Conservation (phyloP, 2,113 vertebrate genomes). For the Chlorocebus sabaeus region DNA sequence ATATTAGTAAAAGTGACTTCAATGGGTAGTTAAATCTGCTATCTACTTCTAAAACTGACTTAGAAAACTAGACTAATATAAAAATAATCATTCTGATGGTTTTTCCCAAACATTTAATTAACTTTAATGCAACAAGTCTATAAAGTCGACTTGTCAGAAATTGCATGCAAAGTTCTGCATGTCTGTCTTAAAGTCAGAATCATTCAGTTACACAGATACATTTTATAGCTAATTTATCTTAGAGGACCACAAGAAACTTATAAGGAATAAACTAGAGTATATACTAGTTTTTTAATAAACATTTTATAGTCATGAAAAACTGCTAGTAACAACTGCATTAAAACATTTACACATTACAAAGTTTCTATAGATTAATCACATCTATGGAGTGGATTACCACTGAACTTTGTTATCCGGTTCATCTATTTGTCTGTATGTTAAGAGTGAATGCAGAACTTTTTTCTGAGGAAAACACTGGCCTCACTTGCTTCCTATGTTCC, state of each 20-base stretch:
- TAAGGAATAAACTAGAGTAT: slow-evolving; percentile 1
- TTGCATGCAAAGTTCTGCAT: too few species aligned
- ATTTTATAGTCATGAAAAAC: background rate
- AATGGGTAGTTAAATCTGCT: background rate
- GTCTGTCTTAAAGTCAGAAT: background rate
- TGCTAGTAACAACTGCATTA: background rate
- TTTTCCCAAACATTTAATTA: background rate
- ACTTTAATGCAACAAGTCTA: background rate
- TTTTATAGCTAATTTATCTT: slow-evolving; percentile 1
- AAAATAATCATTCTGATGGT: background rate
- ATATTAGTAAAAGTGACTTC: background rate
- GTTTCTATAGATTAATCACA: background rate
- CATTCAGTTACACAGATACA: background rate
- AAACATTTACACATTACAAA: background rate
- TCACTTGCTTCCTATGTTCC: background rate
- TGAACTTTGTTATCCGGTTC: background rate
- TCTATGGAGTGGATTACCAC: background rate
- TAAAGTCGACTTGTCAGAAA: background rate
- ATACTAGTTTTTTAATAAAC: background rate
- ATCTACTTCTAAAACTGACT: slow-evolving; percentile 17
- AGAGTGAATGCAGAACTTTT: background rate
- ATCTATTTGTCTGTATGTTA: background rate
- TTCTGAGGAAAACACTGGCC: slow-evolving; percentile 10
- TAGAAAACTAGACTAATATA: background rate
- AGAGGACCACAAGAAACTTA: background rate